Evolutionary conservation across 1,140 invertebrate species (phyloP).

Genomic region (Whitmania pigra): DNA sequence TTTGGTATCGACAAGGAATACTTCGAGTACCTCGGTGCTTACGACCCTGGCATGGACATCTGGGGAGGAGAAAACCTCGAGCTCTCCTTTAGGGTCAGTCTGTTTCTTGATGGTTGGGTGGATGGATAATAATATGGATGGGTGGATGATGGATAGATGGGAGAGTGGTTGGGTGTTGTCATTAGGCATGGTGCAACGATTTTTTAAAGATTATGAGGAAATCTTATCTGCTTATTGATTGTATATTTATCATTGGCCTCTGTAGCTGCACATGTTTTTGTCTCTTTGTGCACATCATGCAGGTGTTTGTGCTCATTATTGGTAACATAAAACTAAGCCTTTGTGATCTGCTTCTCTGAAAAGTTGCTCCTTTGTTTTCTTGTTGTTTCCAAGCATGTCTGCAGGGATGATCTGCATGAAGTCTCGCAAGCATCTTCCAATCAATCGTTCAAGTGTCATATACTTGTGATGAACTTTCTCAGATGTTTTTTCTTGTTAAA

Average conservation of each 20-base stretch:
- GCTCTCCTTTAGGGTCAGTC: slow-evolving; percentile 76
- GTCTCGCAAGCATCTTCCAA: no score
- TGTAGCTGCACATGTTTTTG: neutral
- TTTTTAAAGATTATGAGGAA: neutral
- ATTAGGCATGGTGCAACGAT: neutral
- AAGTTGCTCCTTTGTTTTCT: no score
- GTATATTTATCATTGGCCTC: neutral
- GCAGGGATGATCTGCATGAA: no score
- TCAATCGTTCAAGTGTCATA: no score
- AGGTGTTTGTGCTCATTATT: no score
- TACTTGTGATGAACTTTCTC: no score
- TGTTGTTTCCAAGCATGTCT: no score
- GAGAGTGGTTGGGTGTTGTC: neutral
- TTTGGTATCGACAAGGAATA: slow-evolving; percentile 45
- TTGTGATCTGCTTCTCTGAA: no score
- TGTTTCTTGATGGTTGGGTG: neutral
- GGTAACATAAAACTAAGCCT: no score
- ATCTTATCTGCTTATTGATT: slow-evolving; percentile 1
- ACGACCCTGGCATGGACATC: slow-evolving; percentile 80
- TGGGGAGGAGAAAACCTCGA: slow-evolving; percentile 92
- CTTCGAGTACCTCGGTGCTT: slow-evolving; percentile 75
- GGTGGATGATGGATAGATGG: neutral
- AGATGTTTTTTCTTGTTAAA: no score
- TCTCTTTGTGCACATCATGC: no score
- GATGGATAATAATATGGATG: neutral